These are phyloP conservation scores for Arge pagana DNA, from an alignment of 2,888 invertebrate species.

Conservation along the genomic window DNA sequence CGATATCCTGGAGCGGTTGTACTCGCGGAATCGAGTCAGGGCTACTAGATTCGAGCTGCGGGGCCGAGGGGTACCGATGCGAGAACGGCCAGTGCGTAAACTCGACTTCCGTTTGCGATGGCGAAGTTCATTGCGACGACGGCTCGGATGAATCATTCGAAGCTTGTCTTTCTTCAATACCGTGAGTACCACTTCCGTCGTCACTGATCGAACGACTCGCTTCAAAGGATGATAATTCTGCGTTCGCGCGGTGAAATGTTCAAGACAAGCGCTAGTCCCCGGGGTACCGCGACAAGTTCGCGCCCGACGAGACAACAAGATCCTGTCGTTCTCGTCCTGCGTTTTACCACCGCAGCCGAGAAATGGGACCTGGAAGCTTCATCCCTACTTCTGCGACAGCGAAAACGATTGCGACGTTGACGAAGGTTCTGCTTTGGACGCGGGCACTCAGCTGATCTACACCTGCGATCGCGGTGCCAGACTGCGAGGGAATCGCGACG, in stretches of 20 bases:
- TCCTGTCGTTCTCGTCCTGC: no score
- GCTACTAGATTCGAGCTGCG: no score
- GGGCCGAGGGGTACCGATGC: conserved; percentile 31
- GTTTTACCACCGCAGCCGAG: conserved; percentile 40
- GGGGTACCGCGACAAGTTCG: no score
- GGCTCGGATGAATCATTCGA: conserved; percentile 46
- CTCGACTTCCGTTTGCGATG: conserved; percentile 41
- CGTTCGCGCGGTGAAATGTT: no score
- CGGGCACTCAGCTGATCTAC: conserved; percentile 45
- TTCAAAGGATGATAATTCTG: no score
- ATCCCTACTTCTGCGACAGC: conserved; percentile 37
- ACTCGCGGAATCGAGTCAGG: no score
- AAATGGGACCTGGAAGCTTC: conserved; percentile 45
- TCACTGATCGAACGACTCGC: no score
- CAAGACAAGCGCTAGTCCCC: no score
- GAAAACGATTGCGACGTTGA: conserved; percentile 34
- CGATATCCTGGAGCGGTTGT: no score
- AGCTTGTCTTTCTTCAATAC: no score
- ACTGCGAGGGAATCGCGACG: conserved; percentile 34
- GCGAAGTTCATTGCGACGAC: conserved; percentile 45
- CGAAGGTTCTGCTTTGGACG: conserved; percentile 29
- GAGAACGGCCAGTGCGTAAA: conserved; percentile 45
- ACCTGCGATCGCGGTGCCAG: conserved; percentile 43
- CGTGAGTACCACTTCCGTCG: no score
- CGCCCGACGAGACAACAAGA: no score